Base-by-base conservation (phyloP, 2,113 vertebrate species). In the Panthera uncia region DNA sequence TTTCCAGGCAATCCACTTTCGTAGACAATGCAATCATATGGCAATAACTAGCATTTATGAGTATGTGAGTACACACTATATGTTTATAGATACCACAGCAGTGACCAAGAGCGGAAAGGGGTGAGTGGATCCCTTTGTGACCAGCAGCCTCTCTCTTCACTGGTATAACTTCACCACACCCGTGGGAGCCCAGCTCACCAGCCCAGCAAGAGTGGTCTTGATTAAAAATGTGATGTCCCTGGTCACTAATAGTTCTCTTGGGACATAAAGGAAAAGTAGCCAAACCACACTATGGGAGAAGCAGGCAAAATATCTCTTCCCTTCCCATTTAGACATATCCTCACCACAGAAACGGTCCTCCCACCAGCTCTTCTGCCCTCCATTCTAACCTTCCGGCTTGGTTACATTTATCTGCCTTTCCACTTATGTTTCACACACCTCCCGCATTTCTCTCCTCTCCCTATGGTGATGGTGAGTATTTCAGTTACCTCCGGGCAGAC, bases 191-290 rank as follows among this genome's bases (percentile, higher is more conserved):
- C 33, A 74, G 80, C 68, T 86, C 89, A 71, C 80, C 41, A 48
- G 91, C n/a, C 90, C 71, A 66, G 73, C 78, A 73, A 86, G 76
- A 78, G 68, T n/a, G 79, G 71, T 52, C 83, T 68, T 85, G 87
- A 97, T 96, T 96, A 94, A 97, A 95, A 95, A 96, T 83, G 80
- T 68, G 57, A 97, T 89, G 93, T 81, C 92, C 83, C 94, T 91
- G 94, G 92, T 89, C 96, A 95, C 96, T 91, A 85, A 95, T 1
- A 31, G 90, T 50, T 85, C 96, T 94, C 94, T 31, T 63, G 88
- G 84, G 93, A 94, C 90, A 31, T 31, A 45, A 50, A 57, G 38
- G 83, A 94, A 88, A 90, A 92, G 36, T 8, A 85, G 95, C 88
- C 97, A 97, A 97, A 89, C 91, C 96, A 88, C 93, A 96, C 45